Percentiles rank a stretch among this genome's conserved stretches.
phyloP scores from a whole-genome alignment of 2,888 invertebrate genomes.

The Ephialtes manifestator region DNA sequence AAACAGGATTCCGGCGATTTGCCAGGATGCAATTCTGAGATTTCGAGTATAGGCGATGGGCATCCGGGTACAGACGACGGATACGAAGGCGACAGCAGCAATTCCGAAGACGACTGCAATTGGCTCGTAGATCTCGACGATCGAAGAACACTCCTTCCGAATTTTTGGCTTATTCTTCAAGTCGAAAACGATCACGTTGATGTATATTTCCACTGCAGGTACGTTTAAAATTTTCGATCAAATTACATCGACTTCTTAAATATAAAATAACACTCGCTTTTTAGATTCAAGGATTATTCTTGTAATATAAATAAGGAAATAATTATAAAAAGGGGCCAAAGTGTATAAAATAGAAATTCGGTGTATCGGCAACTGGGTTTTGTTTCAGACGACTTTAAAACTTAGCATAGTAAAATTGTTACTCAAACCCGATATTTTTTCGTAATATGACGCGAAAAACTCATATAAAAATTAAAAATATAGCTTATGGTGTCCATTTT shows the following conservation, averaged over 20 bases:
- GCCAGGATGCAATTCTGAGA: slow-evolving; percentile 80
- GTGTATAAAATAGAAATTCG: too few relatives aligned
- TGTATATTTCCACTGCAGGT: slow-evolving; percentile 91
- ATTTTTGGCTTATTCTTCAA: slow-evolving; percentile 91
- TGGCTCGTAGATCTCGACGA: slow-evolving; percentile 87
- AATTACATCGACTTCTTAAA: neutral
- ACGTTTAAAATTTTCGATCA: slow-evolving; percentile 53
- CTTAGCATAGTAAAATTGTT: too few relatives aligned
- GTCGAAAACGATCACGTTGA: slow-evolving; percentile 88
- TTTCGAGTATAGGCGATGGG: slow-evolving; percentile 80
- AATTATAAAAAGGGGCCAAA: too few relatives aligned
- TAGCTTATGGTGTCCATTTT: too few relatives aligned
- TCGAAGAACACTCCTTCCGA: slow-evolving; percentile 88
- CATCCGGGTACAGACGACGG: slow-evolving; percentile 83
- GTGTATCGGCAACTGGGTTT: too few relatives aligned
- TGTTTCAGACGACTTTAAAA: too few relatives aligned
- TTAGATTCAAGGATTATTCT: too few relatives aligned
- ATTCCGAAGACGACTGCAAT: slow-evolving; percentile 88
- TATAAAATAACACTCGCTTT: too few relatives aligned
- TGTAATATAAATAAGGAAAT: too few relatives aligned
- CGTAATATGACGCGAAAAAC: too few relatives aligned
- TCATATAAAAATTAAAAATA: too few relatives aligned
- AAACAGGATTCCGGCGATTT: slow-evolving; percentile 79
- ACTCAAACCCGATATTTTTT: too few relatives aligned
- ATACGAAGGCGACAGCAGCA: slow-evolving; percentile 90